phyloP scores from a whole-genome alignment of 2,797 vertebrate genomes.

The Thripadectes ignobilis region DNA sequence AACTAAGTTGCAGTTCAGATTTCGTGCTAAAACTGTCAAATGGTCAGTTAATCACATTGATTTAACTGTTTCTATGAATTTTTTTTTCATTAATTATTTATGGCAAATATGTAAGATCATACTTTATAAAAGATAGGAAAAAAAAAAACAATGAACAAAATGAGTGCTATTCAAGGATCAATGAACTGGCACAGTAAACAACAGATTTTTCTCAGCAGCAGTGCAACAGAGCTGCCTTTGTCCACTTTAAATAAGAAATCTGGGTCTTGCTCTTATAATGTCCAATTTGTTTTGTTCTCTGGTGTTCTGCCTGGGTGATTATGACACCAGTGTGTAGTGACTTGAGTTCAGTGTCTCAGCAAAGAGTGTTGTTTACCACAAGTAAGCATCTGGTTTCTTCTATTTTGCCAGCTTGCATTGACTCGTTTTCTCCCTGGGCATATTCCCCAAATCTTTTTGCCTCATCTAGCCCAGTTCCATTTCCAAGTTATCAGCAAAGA shows the following conservation, averaged over 20 bases:
- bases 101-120: not conserved
- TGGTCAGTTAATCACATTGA: not conserved
- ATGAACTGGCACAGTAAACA: not conserved
- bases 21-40: not conserved
- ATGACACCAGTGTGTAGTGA: not conserved
- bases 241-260: not conserved
- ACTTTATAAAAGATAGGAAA: not conserved
- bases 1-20: not conserved
- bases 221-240: not conserved
- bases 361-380: not conserved
- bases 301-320: not conserved
- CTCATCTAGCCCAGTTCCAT: not conserved
- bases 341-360: not conserved
- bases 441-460: not conserved
- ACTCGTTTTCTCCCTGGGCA: not conserved
- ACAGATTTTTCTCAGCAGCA: not conserved
- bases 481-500: not conserved
- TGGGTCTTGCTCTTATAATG: not conserved
- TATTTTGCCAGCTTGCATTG: not conserved
- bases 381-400: not conserved
- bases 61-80: not conserved
- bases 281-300: not conserved
- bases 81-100: not conserved
- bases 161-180: not conserved
- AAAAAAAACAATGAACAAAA: not conserved